A percentile compares a stretch with the other conserved stretches of the same genome.
Evolutionary conservation across 2,888 invertebrate species (phyloP).

Genomic region (Cephus pygmeus): DNA sequence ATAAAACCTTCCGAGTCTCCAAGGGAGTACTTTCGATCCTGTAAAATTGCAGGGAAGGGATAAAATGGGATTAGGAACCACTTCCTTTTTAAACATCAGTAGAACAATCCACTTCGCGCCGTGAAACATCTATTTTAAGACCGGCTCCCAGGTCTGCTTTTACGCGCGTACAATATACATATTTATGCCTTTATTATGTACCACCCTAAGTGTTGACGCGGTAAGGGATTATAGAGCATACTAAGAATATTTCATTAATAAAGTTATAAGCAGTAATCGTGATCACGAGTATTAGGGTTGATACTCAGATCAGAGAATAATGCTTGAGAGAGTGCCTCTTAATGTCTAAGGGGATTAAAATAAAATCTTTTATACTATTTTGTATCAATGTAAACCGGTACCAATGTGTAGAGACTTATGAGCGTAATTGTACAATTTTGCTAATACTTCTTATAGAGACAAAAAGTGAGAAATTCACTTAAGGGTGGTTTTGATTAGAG

Average conservation of each 20-base stretch:
- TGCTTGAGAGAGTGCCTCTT: not conserved
- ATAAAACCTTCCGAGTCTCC: not conserved
- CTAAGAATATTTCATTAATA: not conserved
- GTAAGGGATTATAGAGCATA: not conserved
- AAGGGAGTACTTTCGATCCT: not conserved
- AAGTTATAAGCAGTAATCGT: not conserved
- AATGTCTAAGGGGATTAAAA: not conserved
- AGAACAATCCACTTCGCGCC: not conserved
- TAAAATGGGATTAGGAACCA: not conserved
- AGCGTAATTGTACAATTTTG: not conserved
- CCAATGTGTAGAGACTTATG: not conserved
- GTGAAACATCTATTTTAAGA: not conserved
- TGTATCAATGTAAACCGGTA: not conserved
- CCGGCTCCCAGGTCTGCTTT: not conserved
- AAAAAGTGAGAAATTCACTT: not conserved
- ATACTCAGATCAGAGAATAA: not conserved
- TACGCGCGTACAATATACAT: not conserved
- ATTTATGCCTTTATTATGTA: not conserved
- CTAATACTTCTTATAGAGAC: not conserved
- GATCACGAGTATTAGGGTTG: not conserved
- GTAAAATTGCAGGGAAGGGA: not conserved
- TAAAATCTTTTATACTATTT: not conserved
- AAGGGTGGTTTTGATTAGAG: too few species aligned
- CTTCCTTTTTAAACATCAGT: not conserved
- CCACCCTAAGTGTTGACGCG: not conserved